Base-by-base conservation (phyloP, 1,140 invertebrate genomes). In the Trichoplusia ni region DNA sequence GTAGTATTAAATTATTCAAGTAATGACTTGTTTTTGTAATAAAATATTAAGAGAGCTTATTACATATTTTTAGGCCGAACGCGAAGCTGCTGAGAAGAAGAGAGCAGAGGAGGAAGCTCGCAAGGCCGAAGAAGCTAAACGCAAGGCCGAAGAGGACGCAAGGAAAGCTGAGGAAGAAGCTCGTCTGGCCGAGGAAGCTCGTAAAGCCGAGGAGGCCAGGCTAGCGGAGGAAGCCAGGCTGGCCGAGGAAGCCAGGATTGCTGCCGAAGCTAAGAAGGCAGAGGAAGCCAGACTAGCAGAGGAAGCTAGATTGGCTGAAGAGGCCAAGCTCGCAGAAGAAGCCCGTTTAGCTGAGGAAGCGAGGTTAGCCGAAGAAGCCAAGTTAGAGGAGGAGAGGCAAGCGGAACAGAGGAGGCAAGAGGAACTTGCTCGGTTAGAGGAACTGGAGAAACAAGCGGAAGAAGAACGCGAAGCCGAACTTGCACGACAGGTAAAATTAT, bases 391-490 rank as follows among this genome's bases (percentile, higher is more conserved):
- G 83, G 75, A 90, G 86, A 82, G 91, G 79, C 84, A 91, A 83
- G 93, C 93, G 33, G 92, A 93, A 83, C 92, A 93, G 67, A 85
- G 83, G 16, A 90, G 91, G 47, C 91, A 92, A 67, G 92, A 92
- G 61, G 92, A 92, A 75, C 74, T 93, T 9, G 86, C 82, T 2
- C 85, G 88, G 54, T 77, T 91, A 53, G 85, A 84, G 62, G 93
- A 94, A 86, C 66, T 91, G 14, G 90, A 91, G 61, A 86, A 80
- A 69, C 89, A 92, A 53, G 92, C 92, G 2, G 87, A 90, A 73
- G 92, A 93, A 77, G 93, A 93, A 69, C 84, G 90, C 4, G 93
- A 93, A 79, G 91, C 84, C 13, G 93, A 94, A 81, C 79, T 93
- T 37, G 92, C 92, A 42, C 84, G 92, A 67, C 92, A 93, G 84